Evolutionary conservation across 2,797 vertebrate genomes (phyloP), one percentile per base, ranked within the genome.

Genomic region (Gallinago nigripennis): DNA sequence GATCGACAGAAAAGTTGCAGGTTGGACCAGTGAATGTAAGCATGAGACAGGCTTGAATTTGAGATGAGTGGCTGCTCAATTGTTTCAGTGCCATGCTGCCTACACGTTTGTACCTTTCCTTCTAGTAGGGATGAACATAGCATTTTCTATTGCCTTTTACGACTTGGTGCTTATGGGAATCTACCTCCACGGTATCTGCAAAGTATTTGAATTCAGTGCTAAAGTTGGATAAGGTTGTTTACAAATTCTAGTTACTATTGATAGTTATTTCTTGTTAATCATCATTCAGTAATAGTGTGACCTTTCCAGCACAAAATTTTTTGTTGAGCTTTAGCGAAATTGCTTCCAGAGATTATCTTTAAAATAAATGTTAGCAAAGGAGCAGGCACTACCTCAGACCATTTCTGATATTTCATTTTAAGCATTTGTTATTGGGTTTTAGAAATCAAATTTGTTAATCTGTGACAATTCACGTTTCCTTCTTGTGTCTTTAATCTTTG

Each of bases 381-480:
- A 94, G 16, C 24, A 86, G 25, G 16, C 6, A 81, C 9, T 45
- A 66, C n/a, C 48, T 84, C 63, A 82, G 58, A 91, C 9, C 3
- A 45, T 86, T 86, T 83, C 41, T 90, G 35, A 11, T 46, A 63
- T 58, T 93, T 88, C 70, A 75, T 76, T 45, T 28, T 46, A 94
- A 84, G 19, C 20, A 7, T 54, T 73, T 65, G 35, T 15, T 24
- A 45, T 56, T 53, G 33, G 23, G 50, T 18, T 77, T 90, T 71
- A 77, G 31, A 92, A 95, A 89, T 85, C 16, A 77, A 77, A 28
- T 94, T 89, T 80, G 65, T 83, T 80, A 86, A 89, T 60, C 48
- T 86, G 45, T 66, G 31, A 39, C 46, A 82, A 94, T 80, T 88
- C 10, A 13, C 56, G 12, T 70, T 90, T 91, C 37, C 12, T 79